Evolutionary conservation across 2,113 vertebrate species (phyloP).

Genomic region (Phyllopteryx taeniolatus): DNA sequence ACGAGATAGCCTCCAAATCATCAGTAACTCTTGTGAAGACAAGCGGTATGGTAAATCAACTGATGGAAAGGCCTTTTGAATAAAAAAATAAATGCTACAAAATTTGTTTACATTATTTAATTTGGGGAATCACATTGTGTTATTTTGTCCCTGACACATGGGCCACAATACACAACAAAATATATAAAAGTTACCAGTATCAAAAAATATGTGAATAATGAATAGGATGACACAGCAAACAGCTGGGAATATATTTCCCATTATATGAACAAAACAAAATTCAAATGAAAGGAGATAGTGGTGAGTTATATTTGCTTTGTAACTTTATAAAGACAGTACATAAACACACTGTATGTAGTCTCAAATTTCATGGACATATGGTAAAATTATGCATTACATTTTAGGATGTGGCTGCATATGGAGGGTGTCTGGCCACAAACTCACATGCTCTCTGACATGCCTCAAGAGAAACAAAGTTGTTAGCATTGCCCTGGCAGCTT

Average conservation of each 20-base stretch:
- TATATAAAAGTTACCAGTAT: neutral
- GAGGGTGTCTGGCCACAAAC: neutral
- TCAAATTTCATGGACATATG: neutral
- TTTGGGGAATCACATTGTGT: constrained; percentile 1
- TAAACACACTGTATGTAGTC: neutral
- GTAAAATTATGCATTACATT: neutral
- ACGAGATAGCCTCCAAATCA: too few relatives aligned
- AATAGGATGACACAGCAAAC: neutral
- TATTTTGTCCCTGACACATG: neutral
- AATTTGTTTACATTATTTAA: neutral
- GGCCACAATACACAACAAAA: neutral
- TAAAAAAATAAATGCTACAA: neutral
- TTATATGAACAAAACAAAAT: neutral
- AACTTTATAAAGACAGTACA: neutral
- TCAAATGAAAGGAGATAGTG: constrained; percentile 10
- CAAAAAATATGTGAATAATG: constrained; percentile 4
- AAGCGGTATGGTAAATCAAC: neutral
- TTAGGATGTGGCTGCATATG: neutral
- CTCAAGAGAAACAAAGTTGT: constrained; percentile 81
- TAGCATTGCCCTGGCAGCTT: constrained; percentile 84
- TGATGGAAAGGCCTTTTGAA: neutral
- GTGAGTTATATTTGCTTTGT: neutral
- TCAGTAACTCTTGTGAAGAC: neutral
- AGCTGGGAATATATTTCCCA: neutral
- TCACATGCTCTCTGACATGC: constrained; percentile 78